Evolutionary conservation across 2,113 vertebrate genomes (phyloP), one percentile per base, ranked within the genome.

Genomic region (Pelvicachromis taeniatus): DNA sequence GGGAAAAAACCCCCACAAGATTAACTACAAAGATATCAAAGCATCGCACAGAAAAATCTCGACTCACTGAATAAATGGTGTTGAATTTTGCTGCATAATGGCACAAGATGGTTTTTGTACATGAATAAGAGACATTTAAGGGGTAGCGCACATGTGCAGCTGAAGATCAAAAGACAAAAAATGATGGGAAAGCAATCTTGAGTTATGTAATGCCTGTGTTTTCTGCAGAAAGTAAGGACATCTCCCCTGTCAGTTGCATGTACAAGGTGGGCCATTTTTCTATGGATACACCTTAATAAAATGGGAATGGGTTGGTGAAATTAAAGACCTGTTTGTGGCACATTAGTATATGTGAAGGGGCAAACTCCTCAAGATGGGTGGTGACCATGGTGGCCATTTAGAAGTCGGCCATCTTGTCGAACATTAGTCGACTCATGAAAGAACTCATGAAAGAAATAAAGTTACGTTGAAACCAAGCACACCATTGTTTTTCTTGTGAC

Each of bases 1-100:
- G 85, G 23, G 84, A 16, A 12, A 26, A 75, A 87, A 61, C 86
- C n/a, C n/a, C n/a, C 10, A 85, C 14, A 65, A 3, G 50, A 56
- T 81, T 82, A 52, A 80, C 31, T 59, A 63, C 29, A 77, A 13
- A 65, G 6, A 97, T 96, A 96, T 97, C 96, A 91, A 11, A 82
- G 73, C 21, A 61, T 42, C 45, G 42, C 7, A 38, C 29, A 26
- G 38, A 12, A 52, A 50, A 2, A 31, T 33, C 70, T 13, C 7
- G 42, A 19, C 10, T 53, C 3, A n/a, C 11, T 16, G 63, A 21
- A 55, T 9, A 65, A 50, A 83, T 33, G 7, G 21, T 42, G 6
- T 23, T n/a, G 17, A 81, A 58, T n/a, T 13, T 70, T 52, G 45
- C n/a, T 75, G 68, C 42, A 75, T 26, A 23, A 26, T 26, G 23